These are phyloP conservation scores for Takifugu bimaculatus DNA, from an alignment of 2,113 vertebrate species.

Conservation along the genomic window DNA sequence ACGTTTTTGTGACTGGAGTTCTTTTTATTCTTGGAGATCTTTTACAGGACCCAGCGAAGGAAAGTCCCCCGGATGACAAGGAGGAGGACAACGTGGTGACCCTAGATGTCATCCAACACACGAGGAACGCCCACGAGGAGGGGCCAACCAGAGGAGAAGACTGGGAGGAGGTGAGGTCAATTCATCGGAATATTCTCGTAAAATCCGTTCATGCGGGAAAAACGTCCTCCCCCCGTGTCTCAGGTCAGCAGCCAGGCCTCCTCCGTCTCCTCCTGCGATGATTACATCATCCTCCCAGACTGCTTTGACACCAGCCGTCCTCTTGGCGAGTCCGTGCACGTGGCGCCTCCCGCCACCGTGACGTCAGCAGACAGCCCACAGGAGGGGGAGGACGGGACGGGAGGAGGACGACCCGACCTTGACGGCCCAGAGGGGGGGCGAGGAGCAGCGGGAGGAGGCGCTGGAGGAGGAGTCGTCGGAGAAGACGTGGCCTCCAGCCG, in stretches of 20 bases:
- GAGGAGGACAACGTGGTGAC: conserved; percentile 27
- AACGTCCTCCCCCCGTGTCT: neutral
- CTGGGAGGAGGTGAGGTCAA: conserved; percentile 79
- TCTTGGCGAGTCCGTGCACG: conserved; percentile 91
- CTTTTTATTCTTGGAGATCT: conserved; percentile 22
- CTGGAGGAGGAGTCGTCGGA: conserved; percentile 12
- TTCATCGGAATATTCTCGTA: no score
- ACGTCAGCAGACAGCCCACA: neutral
- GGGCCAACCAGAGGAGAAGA: conserved; percentile 69
- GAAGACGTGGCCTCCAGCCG: neutral
- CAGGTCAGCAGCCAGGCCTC: conserved; percentile 85
- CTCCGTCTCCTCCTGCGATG: conserved; percentile 85
- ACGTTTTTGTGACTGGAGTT: no score
- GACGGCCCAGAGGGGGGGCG: conserved; percentile 21
- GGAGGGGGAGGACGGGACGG: neutral
- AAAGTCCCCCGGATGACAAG: conserved; percentile 22
- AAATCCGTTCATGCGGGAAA: no score
- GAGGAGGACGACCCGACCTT: conserved; percentile 45
- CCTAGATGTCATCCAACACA: conserved; percentile 14
- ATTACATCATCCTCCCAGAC: conserved; percentile 93
- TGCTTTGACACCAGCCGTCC: conserved; percentile 96
- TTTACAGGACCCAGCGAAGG: conserved; percentile 36
- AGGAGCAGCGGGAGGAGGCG: conserved; percentile 26
- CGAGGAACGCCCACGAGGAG: conserved; percentile 25
- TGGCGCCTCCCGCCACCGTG: conserved; percentile 77